Conservation (phyloP, 2,797 vertebrate species). For the Coregonus suidteri region DNA sequence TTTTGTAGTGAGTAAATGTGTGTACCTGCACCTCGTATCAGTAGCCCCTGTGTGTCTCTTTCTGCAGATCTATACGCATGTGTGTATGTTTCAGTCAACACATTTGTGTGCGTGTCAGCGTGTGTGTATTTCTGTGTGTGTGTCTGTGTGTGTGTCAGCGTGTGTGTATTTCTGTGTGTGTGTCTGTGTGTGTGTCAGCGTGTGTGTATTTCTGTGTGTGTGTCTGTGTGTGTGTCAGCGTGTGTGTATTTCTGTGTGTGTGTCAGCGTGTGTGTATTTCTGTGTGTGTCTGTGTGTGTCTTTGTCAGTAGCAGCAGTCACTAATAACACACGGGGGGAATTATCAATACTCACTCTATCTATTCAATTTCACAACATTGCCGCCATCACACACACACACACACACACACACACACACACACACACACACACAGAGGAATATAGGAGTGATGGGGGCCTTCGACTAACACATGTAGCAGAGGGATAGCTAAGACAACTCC, state of each 20-base stretch:
- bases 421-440: constrained; percentile 7
- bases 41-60: too few species aligned
- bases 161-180: too few species aligned
- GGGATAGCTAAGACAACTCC: constrained; percentile 37
- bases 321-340: constrained; percentile 73
- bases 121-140: not conserved
- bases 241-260: too few species aligned
- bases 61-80: too few species aligned
- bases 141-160: constrained; percentile 1
- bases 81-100: not conserved
- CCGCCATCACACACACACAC: constrained; percentile 47
- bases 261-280: too few species aligned
- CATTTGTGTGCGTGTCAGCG: constrained; percentile 6
- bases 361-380: constrained; percentile 75
- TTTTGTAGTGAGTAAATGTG: too few species aligned
- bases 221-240: constrained; percentile 1
- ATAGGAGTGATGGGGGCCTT: constrained; percentile 49
- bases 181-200: too few species aligned
- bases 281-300: constrained; percentile 50
- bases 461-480: constrained; percentile 57
- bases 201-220: not conserved
- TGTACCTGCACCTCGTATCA: too few species aligned
- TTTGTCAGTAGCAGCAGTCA: constrained; percentile 65
- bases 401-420: constrained; percentile 13
- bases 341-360: constrained; percentile 70